These are phyloP conservation scores for Coreius guichenoti DNA, from an alignment of 2,797 vertebrate species.

Conservation along the genomic window DNA sequence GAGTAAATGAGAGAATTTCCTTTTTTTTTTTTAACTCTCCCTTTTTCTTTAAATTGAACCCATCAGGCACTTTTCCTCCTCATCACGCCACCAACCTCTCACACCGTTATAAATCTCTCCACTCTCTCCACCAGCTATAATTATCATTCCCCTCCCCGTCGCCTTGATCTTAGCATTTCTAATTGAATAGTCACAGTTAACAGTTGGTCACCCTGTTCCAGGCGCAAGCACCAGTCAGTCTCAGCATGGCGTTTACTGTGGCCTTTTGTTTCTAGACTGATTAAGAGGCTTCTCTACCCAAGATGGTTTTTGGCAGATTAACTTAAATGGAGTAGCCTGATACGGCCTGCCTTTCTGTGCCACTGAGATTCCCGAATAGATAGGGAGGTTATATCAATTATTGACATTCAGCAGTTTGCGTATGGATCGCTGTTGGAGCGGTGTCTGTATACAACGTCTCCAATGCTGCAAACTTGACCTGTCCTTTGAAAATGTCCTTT, in stretches of 20 bases:
- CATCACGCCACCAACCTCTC: conserved; percentile 13
- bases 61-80: conserved; percentile 7
- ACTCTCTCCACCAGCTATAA: conserved; percentile 32
- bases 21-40: conserved; percentile 21
- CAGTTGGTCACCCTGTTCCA: conserved; percentile 49
- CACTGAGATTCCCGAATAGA: conserved; percentile 40
- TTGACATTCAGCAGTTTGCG: conserved; percentile 45
- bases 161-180: conserved; percentile 43
- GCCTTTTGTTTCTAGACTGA: conserved; percentile 58
- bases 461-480: conserved; percentile 30
- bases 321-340: conserved; percentile 57
- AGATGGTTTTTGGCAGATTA: conserved; percentile 61
- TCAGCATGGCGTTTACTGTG: conserved; percentile 38
- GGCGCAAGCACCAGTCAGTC: conserved; percentile 41
- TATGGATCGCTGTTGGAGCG: neutral
- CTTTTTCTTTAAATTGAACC: conserved; percentile 19
- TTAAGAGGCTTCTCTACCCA: conserved; percentile 52
- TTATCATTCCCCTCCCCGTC: conserved; percentile 30
- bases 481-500: neutral
- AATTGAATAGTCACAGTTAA: conserved; percentile 52
- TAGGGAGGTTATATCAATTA: conserved; percentile 55
- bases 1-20: neutral
- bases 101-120: conserved; percentile 30
- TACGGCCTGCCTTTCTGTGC: conserved; percentile 43
- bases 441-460: neutral